Evolutionary conservation across 1,140 invertebrate genomes (phyloP), one percentile per base, ranked within the genome.

Genomic region (Drosophila nigrodunni): DNA sequence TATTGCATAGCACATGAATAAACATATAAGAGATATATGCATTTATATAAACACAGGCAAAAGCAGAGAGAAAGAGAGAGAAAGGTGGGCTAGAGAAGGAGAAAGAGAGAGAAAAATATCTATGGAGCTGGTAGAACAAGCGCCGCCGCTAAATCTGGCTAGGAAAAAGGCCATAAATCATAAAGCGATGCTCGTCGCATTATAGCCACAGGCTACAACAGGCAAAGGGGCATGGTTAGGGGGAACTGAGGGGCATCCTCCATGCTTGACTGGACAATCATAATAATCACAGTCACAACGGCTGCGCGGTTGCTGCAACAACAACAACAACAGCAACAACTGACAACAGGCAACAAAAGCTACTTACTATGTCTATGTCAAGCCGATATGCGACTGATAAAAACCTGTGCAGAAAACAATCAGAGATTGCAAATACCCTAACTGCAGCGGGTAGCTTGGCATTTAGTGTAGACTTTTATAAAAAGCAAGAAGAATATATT

Each of bases 281-380:
- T 87, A 87, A 87, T 87, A 87, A 87, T 87, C 83, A 87, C 83
- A 88, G 83, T 72, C 68, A 72, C 60, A 75, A 69, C 66, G 72
- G 66, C 72, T 62, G 65, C 41, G 60, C 79, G 69, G 59, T 72
- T 64, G 82, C 67, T 50, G 68, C 80, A 69, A 46, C 76, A 64
- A 35, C 59, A 34, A 25, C 41, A 72, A 58, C 64, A 49, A 13
- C 60, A 74, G 35, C 52, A 73, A 41, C 78, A 65, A 80, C 71
- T 74, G 78, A 82, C 81, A 82, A 78, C 72, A 69, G 71, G 83
- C 83, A 87, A 87, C 83, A 82, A 87, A 87, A 87, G 83, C 83
- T 87, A 87, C 83, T 87, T 87, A 87, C 83, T 88, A 87, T 87
- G 83, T 87, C 83, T 87, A 80, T 87, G 83, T 87, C 83, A 87